These are phyloP conservation scores for Aporrectodea caliginosa DNA, from an alignment of 1,140 invertebrate genomes.

Conservation along the genomic window DNA sequence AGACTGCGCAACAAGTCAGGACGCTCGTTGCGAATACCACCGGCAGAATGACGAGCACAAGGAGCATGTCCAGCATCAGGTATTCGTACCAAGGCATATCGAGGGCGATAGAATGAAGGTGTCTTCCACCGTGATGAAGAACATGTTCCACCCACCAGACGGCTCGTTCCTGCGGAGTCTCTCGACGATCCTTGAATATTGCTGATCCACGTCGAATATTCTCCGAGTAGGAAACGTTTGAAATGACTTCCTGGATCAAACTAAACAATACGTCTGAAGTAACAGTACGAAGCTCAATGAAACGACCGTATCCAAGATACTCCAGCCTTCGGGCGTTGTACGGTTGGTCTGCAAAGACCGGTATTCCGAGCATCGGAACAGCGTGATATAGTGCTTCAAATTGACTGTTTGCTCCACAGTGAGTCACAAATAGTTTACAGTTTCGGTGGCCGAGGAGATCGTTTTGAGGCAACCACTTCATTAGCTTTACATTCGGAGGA, in stretches of 20 bases:
- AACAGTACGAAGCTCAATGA: neutral
- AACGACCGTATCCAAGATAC: neutral
- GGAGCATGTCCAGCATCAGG: neutral
- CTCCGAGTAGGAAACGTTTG: neutral
- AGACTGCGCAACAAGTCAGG: neutral
- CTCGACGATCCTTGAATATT: neutral
- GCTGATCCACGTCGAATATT: slow-evolving; percentile 1
- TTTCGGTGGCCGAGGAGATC: slow-evolving; percentile 37
- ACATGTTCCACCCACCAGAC: neutral
- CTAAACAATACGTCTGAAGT: neutral
- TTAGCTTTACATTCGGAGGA: slow-evolving; percentile 62
- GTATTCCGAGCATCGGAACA: slow-evolving; percentile 41
- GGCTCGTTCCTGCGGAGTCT: neutral
- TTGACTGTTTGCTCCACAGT: slow-evolving; percentile 41
- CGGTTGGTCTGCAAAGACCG: slow-evolving; percentile 44
- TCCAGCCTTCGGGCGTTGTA: slow-evolving; percentile 46
- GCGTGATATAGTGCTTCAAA: slow-evolving; percentile 38
- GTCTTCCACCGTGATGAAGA: neutral
- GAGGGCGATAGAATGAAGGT: neutral
- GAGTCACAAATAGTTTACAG: slow-evolving; percentile 40
- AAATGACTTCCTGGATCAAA: neutral
- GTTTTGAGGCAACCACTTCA: slow-evolving; percentile 68
- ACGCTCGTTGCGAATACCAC: neutral
- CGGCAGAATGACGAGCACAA: neutral
- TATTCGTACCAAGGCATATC: neutral